Conservation (phyloP, 2,888 invertebrate species). For the Chydorus sphaericus region DNA sequence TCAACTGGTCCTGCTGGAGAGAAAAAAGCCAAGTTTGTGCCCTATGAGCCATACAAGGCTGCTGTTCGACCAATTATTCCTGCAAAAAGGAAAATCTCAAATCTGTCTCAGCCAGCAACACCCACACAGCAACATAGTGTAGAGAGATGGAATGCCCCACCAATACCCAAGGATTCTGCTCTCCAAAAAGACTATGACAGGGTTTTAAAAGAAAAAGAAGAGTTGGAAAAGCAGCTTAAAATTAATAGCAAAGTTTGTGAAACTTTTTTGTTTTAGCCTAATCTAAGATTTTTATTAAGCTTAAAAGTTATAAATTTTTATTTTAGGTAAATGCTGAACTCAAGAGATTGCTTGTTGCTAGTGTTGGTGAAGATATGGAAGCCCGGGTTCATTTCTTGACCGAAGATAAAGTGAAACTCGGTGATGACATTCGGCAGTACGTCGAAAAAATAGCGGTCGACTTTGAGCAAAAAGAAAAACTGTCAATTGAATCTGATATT, state of each 20-base stretch:
- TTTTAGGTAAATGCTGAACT: conserved; percentile 72
- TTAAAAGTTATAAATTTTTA: conserved; percentile 16
- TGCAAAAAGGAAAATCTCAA: conserved; percentile 2
- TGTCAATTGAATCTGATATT: conserved; percentile 87
- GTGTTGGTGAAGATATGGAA: conserved; percentile 87
- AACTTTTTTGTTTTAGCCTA: conserved; percentile 2
- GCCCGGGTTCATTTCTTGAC: conserved; percentile 75
- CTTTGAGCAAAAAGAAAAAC: conserved; percentile 83
- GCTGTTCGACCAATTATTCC: conserved; percentile 64
- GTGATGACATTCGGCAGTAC: conserved; percentile 67
- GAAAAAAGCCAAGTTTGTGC: conserved; percentile 65
- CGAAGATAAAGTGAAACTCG: conserved; percentile 79
- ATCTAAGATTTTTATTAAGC: conserved; percentile 6
- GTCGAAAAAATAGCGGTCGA: conserved; percentile 72
- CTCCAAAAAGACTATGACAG: conserved; percentile 28
- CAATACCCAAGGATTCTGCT: background rate
- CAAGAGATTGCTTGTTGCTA: conserved; percentile 82
- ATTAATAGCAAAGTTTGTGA: conserved; percentile 57
- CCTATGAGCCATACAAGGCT: conserved; percentile 75
- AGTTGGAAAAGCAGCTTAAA: conserved; percentile 52
- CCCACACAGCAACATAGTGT: background rate
- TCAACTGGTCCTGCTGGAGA: background rate
- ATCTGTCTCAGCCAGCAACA: background rate
- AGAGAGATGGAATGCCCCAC: background rate
- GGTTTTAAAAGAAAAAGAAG: conserved; percentile 40